Evolutionary conservation across 2,113 vertebrate genomes (phyloP), one percentile per base, ranked within the genome.

Genomic region (Merops nubicus): DNA sequence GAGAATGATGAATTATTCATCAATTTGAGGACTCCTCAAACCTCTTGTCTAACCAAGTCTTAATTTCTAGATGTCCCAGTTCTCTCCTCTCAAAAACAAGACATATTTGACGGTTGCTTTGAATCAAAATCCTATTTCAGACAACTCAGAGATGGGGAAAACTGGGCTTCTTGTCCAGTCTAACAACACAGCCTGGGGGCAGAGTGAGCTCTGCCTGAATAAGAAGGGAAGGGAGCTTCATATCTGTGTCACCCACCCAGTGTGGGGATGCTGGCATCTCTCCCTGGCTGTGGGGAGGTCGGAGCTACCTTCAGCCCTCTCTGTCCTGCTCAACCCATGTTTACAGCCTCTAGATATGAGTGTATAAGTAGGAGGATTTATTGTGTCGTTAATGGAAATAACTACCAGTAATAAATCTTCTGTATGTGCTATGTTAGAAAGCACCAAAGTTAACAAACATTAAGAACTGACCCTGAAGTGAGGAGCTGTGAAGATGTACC

Each of bases 31-130:
- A n/a, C 8, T 77, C 14, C 34, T 88, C 82, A 80, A 45, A 76
- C 8, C 57, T 31, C 34, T 84, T 83, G n/a, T 56, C 50, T 85
- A 73, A 96, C 60, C 53, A 78, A 31, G 33, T 76, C n/a, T 74
- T 73, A 85, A 60, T 78, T 85, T 88, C 67, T 62, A 48, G 14
- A 34, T 48, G 31, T 65, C 38, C 43, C 26, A 36, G 26, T 78
- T 82, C 26, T 56, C 65, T 45, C 18, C 33, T 83, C 48, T 73
- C 78, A 77, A 96, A 93, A 95, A 56, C 51, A 91, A 56, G 47
- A 48, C 40, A 68, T 68, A 28, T 85, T 73, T 96, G 63, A 82
- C 42, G 33, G 9, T 85, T 33, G 31, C 64, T 89, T 78, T 92
- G 56, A 91, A 89, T 68, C 1, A 6, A 69, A 85, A 78, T 19